Conservation (phyloP, 2,797 vertebrate species). For the Gobio occitaniae region DNA sequence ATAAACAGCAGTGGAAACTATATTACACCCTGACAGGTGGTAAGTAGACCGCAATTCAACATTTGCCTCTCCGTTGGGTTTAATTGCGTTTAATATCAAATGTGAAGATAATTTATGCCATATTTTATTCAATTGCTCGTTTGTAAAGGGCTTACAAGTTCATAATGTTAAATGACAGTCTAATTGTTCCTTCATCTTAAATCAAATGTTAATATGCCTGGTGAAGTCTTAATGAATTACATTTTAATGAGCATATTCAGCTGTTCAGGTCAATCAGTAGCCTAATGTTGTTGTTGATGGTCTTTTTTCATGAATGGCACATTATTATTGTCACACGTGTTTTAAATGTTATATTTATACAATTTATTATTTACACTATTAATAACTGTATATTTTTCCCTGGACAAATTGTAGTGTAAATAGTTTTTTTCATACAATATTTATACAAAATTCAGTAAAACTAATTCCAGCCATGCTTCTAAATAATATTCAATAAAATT, state of each 20-base stretch:
- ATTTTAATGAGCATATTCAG: not conserved
- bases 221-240: not conserved
- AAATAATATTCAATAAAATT: not conserved
- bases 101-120: not conserved
- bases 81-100: not conserved
- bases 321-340: not conserved
- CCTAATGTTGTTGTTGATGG: not conserved
- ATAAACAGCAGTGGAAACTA: not conserved
- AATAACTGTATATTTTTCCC: not conserved
- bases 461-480: not conserved
- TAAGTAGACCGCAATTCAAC: constrained; percentile 9
- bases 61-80: not conserved
- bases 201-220: not conserved
- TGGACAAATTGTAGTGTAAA: not conserved
- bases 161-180: not conserved
- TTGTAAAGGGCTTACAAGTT: not conserved
- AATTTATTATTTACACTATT: not conserved
- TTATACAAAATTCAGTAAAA: not conserved
- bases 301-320: not conserved
- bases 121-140: not conserved
- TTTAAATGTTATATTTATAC: not conserved
- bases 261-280: not conserved
- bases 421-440: not conserved
- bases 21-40: constrained; percentile 29
- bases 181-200: not conserved